Conservation (phyloP, 2,888 invertebrate genomes). For the Papilio elwesi region DNA sequence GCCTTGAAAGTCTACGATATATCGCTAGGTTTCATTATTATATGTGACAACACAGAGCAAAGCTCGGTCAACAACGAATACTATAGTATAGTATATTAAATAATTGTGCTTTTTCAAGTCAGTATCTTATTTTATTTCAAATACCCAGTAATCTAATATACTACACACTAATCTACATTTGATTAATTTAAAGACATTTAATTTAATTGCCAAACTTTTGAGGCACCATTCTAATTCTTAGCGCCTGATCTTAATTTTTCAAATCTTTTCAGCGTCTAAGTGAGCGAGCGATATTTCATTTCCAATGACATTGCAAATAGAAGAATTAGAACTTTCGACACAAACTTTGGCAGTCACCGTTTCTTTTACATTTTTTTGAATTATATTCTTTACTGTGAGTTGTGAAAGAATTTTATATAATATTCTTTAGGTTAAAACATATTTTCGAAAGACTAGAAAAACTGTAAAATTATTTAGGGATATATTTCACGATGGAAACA, state of each 20-base stretch:
- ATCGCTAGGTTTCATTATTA: no score
- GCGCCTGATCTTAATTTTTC: slow-evolving; percentile 25
- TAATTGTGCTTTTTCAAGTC: no score
- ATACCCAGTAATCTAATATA: neutral
- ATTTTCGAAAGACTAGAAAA: neutral
- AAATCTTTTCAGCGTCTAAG: slow-evolving; percentile 16
- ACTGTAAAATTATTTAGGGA: neutral
- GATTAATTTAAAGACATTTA: neutral
- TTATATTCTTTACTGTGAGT: slow-evolving; percentile 22
- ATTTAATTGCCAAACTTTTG: slow-evolving; percentile 17
- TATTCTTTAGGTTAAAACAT: neutral
- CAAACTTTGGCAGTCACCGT: slow-evolving; percentile 35
- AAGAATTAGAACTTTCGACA: slow-evolving; percentile 35
- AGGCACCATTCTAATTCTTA: slow-evolving; percentile 14
- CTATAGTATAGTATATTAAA: no score
- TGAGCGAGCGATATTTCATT: slow-evolving; percentile 29
- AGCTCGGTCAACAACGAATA: no score
- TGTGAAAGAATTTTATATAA: slow-evolving; percentile 25
- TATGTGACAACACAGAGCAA: no score
- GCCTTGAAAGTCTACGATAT: no score
- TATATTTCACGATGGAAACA: neutral
- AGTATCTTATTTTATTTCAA: no score
- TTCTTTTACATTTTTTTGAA: slow-evolving; percentile 34
- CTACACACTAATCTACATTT: neutral
- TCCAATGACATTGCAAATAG: slow-evolving; percentile 35